These are phyloP conservation scores for Amblyopsis hoosieri DNA, from an alignment of 2,797 vertebrate genomes.

Conservation along the genomic window DNA sequence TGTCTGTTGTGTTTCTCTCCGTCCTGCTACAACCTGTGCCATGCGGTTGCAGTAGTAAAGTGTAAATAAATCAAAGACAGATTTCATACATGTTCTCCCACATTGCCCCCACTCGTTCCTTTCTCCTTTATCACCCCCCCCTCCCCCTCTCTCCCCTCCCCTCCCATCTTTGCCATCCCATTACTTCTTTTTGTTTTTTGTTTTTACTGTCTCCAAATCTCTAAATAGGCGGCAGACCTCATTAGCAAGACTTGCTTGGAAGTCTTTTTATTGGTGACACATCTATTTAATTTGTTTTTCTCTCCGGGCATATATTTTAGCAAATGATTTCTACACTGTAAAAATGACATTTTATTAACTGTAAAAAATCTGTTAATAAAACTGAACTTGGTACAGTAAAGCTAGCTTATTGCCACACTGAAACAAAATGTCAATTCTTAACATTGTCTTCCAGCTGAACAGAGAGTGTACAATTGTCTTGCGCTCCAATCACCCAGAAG, in stretches of 20 bases:
- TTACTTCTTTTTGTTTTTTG: slow-evolving; percentile 32
- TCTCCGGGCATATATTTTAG: slow-evolving; percentile 20
- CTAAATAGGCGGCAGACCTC: slow-evolving; percentile 76
- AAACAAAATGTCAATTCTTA: too few species aligned
- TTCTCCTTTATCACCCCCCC: background rate
- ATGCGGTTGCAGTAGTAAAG: too few species aligned
- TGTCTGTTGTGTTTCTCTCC: background rate
- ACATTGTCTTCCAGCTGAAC: too few species aligned
- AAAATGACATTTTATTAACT: too few species aligned
- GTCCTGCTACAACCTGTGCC: slow-evolving; percentile 36
- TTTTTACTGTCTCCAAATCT: slow-evolving; percentile 51
- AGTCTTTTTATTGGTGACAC: slow-evolving; percentile 84
- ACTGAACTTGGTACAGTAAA: too few species aligned
- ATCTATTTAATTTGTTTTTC: slow-evolving; percentile 62
- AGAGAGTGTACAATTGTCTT: too few species aligned
- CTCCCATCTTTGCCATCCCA: slow-evolving; percentile 39
- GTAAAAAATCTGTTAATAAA: too few species aligned
- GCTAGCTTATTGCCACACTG: too few species aligned
- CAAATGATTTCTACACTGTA: too few species aligned
- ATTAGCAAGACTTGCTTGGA: slow-evolving; percentile 84
- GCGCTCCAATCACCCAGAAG: background rate
- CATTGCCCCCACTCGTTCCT: slow-evolving; percentile 38
- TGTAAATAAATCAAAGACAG: too few species aligned
- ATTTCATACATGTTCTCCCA: slow-evolving; percentile 37
- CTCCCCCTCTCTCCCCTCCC: slow-evolving; percentile 28